Evolutionary conservation across 2,888 invertebrate species (phyloP).

Genomic region (Spilarctia lutea): DNA sequence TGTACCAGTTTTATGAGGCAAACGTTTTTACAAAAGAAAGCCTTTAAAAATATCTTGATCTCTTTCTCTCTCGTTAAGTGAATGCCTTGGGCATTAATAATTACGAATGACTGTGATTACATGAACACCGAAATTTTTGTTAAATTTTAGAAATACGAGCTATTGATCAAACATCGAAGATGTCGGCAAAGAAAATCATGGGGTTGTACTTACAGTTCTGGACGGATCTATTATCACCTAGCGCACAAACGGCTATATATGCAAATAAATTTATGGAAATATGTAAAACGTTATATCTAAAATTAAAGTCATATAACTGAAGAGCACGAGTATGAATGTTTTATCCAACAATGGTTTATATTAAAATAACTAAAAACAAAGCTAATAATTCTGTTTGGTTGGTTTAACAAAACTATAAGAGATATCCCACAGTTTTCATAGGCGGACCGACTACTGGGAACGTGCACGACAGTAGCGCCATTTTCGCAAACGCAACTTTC

Average conservation of each 20-base stretch:
- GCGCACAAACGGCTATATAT: neutral
- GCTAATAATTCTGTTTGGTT: too few relatives aligned
- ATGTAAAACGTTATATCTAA: neutral
- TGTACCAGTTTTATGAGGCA: neutral
- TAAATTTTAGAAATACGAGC: neutral
- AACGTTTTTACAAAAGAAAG: neutral
- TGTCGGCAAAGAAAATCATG: constrained; percentile 1
- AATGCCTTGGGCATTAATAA: too few relatives aligned
- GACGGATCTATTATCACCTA: neutral
- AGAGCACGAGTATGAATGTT: neutral
- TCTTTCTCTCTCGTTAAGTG: too few relatives aligned
- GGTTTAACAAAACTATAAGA: too few relatives aligned
- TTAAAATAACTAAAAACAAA: too few relatives aligned
- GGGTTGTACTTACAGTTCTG: constrained; percentile 4
- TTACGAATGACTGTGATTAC: neutral
- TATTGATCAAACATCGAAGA: neutral
- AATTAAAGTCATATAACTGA: constrained; percentile 3
- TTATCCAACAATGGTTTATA: too few relatives aligned
- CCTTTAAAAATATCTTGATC: neutral
- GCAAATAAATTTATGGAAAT: neutral
- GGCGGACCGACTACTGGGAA: too few relatives aligned
- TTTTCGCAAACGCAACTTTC: too few relatives aligned
- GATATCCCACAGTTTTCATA: too few relatives aligned
- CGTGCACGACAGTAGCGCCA: too few relatives aligned
- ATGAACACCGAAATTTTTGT: too few relatives aligned